Base-by-base conservation (phyloP, 2,888 invertebrate species). In the Rhogogaster chlorosoma region DNA sequence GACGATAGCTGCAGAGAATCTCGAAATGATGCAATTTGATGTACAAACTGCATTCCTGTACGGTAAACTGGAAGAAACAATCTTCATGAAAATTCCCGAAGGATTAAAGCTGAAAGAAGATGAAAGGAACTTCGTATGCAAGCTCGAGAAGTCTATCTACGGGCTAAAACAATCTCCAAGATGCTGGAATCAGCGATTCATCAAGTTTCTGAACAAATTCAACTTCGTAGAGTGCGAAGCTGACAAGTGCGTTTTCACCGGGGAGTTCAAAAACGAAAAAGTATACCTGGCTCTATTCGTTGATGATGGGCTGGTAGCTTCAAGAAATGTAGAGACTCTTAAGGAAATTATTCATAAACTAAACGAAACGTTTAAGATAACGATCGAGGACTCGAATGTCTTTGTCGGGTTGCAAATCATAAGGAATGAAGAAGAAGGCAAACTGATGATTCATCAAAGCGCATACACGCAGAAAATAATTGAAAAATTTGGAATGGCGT, bases 11-110 rank as follows among this genome's bases (percentile, higher is more conserved):
- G 49, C 70, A 1, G 61, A 83, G 12, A 49, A 86, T 29, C 64
- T 85, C 53, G 78, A 84, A 36, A 64, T 86, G 15, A 42, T 42
- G 0, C 86, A 86, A 71, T 86, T 87, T 49, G 86, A 87, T 61
- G 85, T 87, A 22, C 29, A 42, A 7, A 86, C 86, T 22, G 84
- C 83, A n/a, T 86, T 87, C 26, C 32, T 87, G 29, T 82, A 86
- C 75, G 84, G 86, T n/a, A 32, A 87, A 6, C 84, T 85, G 7
- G 87, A 90, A 6, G 88, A 90, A 84, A 88, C 88, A 22, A 89
- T 92, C 18, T 90, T 88, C 77, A 90, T 91, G 90, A 86, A 89
- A 42, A 89, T 91, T 53, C 91, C 92, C 38, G 87, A 89, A 80
- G 91, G 91, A 15, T 89, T 87, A 84, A 83, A 86, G 18, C 61